Evolutionary conservation across 2,113 vertebrate species (phyloP).

Genomic region (Dicentrarchus labrax): DNA sequence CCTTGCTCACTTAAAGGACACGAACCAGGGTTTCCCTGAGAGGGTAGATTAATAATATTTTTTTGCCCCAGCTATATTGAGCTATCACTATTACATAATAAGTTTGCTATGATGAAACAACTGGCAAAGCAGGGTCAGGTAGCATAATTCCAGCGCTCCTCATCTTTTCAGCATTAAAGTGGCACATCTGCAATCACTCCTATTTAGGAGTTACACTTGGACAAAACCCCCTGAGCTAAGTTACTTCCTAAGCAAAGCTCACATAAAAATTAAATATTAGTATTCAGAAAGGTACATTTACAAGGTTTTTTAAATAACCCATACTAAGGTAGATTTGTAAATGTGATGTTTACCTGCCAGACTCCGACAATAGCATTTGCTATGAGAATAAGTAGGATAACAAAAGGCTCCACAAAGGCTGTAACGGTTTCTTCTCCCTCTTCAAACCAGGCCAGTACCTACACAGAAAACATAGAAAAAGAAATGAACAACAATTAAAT

Average conservation of each 20-base stretch:
- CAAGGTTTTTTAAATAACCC: neutral
- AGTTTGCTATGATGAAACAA: neutral
- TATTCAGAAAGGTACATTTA: neutral
- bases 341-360: conserved; percentile 92
- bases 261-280: neutral
- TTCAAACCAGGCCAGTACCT: conserved; percentile 99
- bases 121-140: neutral
- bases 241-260: neutral
- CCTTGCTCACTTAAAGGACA: neutral
- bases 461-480: conserved; percentile 61
- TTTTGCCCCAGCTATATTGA: neutral
- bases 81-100: neutral
- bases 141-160: neutral
- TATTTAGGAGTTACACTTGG: neutral
- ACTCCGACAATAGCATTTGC: conserved; percentile 98
- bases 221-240: neutral
- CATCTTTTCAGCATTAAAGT: neutral
- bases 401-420: conserved; percentile 99
- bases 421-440: conserved; percentile 98
- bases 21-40: conserved; percentile 24
- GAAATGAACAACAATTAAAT: neutral
- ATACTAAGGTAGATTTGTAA: neutral
- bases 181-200: neutral
- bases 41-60: conserved; percentile 33
- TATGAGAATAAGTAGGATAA: conserved; percentile 98